Evolutionary conservation across 2,797 vertebrate genomes (phyloP), one percentile per base, ranked within the genome.

Genomic region (Rhodeus uyekii): DNA sequence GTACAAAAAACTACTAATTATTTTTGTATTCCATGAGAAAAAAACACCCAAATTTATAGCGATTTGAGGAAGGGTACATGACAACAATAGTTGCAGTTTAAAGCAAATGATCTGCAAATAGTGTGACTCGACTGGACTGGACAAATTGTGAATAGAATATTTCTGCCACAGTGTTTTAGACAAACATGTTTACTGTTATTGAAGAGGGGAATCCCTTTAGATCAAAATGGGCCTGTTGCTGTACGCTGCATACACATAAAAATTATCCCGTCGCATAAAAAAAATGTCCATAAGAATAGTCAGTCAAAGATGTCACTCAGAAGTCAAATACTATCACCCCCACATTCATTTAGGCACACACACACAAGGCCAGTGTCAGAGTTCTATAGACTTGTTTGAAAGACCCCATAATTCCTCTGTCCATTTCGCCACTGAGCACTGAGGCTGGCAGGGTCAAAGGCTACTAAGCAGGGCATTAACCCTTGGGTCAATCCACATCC

Each of bases 381-480:
- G 76, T 58, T 83, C 84, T 86, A 88, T 87, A 83, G 84, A 87
- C 87, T 87, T 80, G 61, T 80, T 67, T 78, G 75, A 85, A 88
- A 88, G 83, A 74, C 67, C 72, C 71, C 77, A 83, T 84, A 83
- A 88, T 86, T 88, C 86, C 80, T 86, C 87, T 86, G 82, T 86
- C 84, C 83, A 87, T 84, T 88, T 87, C 73, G 64, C 68, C 83
- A 81, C 82, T 78, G 84, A 85, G 80, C 80, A 19, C 76, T 84
- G 73, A 83, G 85, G 80, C 84, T 81, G 80, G 80, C 44, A 79
- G 68, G 84, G 84, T 81, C 86, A 87, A 73, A 88, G 87, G 82
- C 85, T 87, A 78, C 85, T 84, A 81, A 85, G 79, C 65, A 71
- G 64, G 78, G 87, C 82, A 86, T 88, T 86, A 88, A 88, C 84